Base-by-base conservation (phyloP, 2,888 invertebrate genomes). In the Amphiduros pacificus region DNA sequence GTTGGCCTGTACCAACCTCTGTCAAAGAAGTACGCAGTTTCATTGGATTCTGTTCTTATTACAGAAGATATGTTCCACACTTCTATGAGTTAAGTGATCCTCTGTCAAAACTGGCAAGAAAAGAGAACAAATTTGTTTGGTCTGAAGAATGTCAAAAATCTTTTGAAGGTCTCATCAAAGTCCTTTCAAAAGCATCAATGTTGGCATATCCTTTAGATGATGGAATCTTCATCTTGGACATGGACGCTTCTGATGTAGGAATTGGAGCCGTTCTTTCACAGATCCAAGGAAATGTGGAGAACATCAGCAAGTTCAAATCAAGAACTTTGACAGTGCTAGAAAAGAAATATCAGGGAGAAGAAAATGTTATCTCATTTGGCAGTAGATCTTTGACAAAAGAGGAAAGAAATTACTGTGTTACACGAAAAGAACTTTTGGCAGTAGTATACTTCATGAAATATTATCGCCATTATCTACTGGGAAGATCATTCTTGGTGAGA, bases 391-490 rank as follows among this genome's bases (percentile, higher is more conserved):
- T 67, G 11, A 49, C 52, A 11, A 64, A 59, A 44, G 22, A 24
- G 28, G 62, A 66, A 31, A 54, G 61, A 5, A 26, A 51, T 11
- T 67, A 69, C 55, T 68, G 64, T 55, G 60, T 53, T 1, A 66
- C 67, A 26, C 22, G 51, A 17, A 51, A 48, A 32, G 65, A 67
- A 22, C 51, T 67, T 2, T 28, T 67, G 49, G 65, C 65, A 1
- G 56, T 61, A 17, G 49, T 69, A 2, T 53, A 51, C 17, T 68
- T 68, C 57, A 54, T 72, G 4, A 65, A 64, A 31, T 60, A 71
- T n/a, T 73, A 67, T 53, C 55, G 64, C 24, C 69, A 63, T 40
- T 73, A 68, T 53, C 60, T 73, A 22, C 65, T 60, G 40, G 69
- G 68, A 9, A 41, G 58, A 41, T 4, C 61, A 9, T 69, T 71